A percentile compares a stretch with the other conserved stretches of the same genome.
These are phyloP conservation scores for Smutsia temminckii DNA, from an alignment of 2,797 vertebrate species.

Conservation along the genomic window DNA sequence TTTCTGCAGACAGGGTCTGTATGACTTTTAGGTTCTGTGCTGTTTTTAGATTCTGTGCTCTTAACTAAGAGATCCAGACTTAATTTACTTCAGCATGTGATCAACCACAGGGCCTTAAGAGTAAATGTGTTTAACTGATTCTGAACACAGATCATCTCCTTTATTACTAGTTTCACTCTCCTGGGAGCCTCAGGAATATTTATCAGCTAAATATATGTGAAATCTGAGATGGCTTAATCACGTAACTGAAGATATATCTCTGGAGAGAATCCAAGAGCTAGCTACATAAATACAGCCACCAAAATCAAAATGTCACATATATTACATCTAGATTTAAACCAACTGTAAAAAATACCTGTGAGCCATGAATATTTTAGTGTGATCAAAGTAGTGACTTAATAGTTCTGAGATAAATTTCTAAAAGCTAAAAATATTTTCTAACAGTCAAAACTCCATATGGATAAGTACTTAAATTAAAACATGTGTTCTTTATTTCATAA, in stretches of 20 bases:
- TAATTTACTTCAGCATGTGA: background rate
- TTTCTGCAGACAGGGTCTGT: background rate
- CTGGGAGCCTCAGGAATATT: background rate
- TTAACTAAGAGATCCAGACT: background rate
- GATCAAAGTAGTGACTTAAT: constrained; percentile 29
- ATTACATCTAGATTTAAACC: constrained; percentile 23
- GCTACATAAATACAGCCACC: background rate
- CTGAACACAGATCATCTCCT: background rate
- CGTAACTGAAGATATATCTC: background rate
- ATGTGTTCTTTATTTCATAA: constrained; percentile 32
- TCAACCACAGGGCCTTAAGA: background rate
- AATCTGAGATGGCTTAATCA: background rate
- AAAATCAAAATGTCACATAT: constrained; percentile 34
- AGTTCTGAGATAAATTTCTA: constrained; percentile 29
- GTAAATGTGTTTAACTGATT: background rate
- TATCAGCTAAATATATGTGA: background rate
- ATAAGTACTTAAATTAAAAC: constrained; percentile 52
- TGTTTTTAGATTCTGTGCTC: background rate
- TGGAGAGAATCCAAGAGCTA: constrained; percentile 1
- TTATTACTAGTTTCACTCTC: background rate
- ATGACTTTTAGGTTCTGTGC: background rate
- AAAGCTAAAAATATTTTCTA: constrained; percentile 47
- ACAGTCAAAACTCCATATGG: background rate
- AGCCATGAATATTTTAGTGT: background rate
- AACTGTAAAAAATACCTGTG: background rate